Conservation (phyloP, 2,888 invertebrate genomes). For the Campoplex nolae region DNA sequence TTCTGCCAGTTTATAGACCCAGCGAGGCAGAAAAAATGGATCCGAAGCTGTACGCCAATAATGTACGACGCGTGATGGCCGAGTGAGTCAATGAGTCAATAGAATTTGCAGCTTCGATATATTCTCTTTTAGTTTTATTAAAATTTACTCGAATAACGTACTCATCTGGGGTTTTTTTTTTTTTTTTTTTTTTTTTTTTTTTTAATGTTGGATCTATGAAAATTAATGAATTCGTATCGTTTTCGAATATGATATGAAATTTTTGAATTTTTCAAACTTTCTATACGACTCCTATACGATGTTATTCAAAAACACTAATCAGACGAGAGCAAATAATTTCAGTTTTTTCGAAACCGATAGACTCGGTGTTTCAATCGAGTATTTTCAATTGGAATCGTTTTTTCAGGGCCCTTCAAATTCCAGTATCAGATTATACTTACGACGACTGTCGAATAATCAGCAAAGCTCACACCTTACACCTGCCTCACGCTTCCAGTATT, state of each 20-base stretch:
- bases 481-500: slow-evolving; percentile 90
- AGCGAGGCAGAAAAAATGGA: slow-evolving; percentile 94
- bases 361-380: not conserved
- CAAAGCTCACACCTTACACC: slow-evolving; percentile 92
- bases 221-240: too few species aligned
- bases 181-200: too few species aligned
- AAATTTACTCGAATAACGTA: too few species aligned
- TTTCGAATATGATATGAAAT: too few species aligned
- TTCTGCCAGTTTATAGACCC: slow-evolving; percentile 95
- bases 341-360: not conserved
- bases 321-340: not conserved
- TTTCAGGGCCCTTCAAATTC: slow-evolving; percentile 92
- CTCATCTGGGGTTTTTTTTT: too few species aligned
- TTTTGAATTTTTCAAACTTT: too few species aligned
- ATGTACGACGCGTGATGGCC: slow-evolving; percentile 96
- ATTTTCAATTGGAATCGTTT: not conserved
- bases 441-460: slow-evolving; percentile 95
- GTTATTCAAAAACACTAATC: not conserved
- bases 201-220: too few species aligned
- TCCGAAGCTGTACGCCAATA: slow-evolving; percentile 95
- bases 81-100: slow-evolving; percentile 87
- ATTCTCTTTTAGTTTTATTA: not conserved
- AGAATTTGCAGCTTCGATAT: slow-evolving; percentile 19
- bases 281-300: too few species aligned
- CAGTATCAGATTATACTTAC: slow-evolving; percentile 95